Evolutionary conservation across 23 tunicate genomes (phyloP).

Genomic region (Halocynthia aurantium): DNA sequence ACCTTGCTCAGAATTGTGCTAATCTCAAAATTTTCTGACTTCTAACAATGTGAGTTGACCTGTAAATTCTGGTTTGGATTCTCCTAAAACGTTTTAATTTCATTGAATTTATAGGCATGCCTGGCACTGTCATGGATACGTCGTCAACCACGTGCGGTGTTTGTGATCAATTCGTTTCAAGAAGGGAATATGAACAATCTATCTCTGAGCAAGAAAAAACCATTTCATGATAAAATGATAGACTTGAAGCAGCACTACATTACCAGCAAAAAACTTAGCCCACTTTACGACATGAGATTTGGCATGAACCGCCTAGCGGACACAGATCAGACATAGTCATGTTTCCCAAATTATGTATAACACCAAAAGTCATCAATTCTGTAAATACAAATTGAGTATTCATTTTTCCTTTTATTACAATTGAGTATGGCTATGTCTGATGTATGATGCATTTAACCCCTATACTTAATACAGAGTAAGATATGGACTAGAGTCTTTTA

Average conservation of each 20-base stretch:
- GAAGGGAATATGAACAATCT: slow-evolving; percentile 47
- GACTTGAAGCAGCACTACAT: slow-evolving; percentile 41
- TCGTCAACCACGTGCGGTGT: slow-evolving; percentile 74
- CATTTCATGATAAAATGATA: slow-evolving; percentile 71
- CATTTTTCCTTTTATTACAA: no score
- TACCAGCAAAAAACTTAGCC: slow-evolving; percentile 57
- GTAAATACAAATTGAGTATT: no score
- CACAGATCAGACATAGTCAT: not conserved
- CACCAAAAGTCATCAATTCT: no score
- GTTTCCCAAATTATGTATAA: not conserved
- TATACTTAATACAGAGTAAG: no score
- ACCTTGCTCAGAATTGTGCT: no score
- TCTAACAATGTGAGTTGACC: no score
- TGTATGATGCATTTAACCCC: no score
- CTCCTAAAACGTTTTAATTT: no score
- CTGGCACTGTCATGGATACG: slow-evolving; percentile 79
- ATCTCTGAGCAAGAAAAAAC: slow-evolving; percentile 68
- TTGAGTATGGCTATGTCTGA: no score
- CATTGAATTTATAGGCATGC: slow-evolving; percentile 47
- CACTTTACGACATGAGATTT: slow-evolving; percentile 66
- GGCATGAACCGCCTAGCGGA: slow-evolving; percentile 71
- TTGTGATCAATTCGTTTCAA: slow-evolving; percentile 78
- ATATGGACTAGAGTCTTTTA: no score
- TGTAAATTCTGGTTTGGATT: no score
- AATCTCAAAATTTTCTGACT: no score